Base-by-base conservation (phyloP, 64 coral and sea anemone genomes). In the Stichodactyla mertensii region DNA sequence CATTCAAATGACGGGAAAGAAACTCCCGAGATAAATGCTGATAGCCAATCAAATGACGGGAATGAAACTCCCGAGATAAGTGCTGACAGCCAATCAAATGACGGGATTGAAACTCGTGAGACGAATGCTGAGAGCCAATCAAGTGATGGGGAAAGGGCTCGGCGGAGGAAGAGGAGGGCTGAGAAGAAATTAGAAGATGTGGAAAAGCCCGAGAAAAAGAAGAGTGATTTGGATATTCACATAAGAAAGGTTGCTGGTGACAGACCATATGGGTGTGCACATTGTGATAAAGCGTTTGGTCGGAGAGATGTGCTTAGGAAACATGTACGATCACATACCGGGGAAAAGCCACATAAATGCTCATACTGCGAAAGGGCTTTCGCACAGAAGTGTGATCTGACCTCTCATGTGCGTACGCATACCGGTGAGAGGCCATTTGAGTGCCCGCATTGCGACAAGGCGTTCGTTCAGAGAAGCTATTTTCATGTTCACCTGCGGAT, bases 301-400 rank as follows among this genome's bases (percentile, higher is more conserved):
- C 16, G 16, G 16, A 70, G 22, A 70, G 64, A 23, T 16, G 22
- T 18, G 16, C 22, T 16, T 70, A 70, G 16, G 16, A 23, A 18
- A 2, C 64, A 70, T 70, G 64, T 23, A 16, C 16, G 64, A 23
- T 18, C 64, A 16, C 64, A 70, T 70, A 70, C 64, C 16, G 22
- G 22, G 64, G 64, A 70, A 23, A 70, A 23, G 64, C 64, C 64
- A 70, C 22, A 70, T 70, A 70, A 70, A 70, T 70, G 64, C 64
- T 2, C 64, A 70, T 18, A 70, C 64, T 70, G 64, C 64, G 64
- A 23, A 16, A 2, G 64, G 22, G 64, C 64, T 18, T 70, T 70
- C 64, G 16, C 64, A 18, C 22, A 23, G 16, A 70, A 23, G 64
- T 70, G 16, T 23, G 64, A 23, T 16, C 64, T 70, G 64, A 70